Conservation (phyloP, 53 echinoderm and acorn worm genomes). For the Holothuria scabra region DNA sequence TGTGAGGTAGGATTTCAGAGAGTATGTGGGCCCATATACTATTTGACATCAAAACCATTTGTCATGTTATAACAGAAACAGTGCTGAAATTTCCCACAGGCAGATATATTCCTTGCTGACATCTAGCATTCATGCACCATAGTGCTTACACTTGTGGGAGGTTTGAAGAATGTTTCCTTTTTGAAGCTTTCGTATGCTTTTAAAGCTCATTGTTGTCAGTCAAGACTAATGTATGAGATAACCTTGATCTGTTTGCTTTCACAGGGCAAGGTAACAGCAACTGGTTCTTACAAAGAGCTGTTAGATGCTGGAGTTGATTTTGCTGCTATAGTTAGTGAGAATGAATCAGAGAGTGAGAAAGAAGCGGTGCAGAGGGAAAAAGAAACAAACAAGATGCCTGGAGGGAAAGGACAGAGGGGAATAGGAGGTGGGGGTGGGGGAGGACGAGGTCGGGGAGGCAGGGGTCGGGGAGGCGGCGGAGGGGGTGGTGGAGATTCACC, state of each 20-base stretch:
- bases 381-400: background rate
- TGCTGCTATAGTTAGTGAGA: conserved; percentile 75
- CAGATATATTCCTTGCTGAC: too few species aligned
- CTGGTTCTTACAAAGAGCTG: conserved; percentile 74
- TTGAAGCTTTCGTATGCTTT: too few species aligned
- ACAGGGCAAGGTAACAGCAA: conserved; percentile 71
- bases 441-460: too few species aligned
- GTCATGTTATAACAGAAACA: too few species aligned
- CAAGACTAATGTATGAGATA: background rate
- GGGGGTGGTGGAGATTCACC: background rate
- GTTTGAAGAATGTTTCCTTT: too few species aligned
- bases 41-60: too few species aligned
- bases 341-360: conserved; percentile 50
- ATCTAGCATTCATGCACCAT: too few species aligned
- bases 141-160: too few species aligned
- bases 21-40: too few species aligned
- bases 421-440: background rate
- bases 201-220: too few species aligned
- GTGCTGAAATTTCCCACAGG: too few species aligned
- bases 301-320: conserved; percentile 85
- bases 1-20: too few species aligned
- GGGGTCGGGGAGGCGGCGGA: background rate
- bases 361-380: conserved; percentile 14
- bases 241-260: background rate
- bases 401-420: conserved; percentile 2